Percentiles rank a stretch among this genome's conserved stretches.
Conservation (phyloP, 2,113 vertebrate genomes). For the Channa maculata region DNA sequence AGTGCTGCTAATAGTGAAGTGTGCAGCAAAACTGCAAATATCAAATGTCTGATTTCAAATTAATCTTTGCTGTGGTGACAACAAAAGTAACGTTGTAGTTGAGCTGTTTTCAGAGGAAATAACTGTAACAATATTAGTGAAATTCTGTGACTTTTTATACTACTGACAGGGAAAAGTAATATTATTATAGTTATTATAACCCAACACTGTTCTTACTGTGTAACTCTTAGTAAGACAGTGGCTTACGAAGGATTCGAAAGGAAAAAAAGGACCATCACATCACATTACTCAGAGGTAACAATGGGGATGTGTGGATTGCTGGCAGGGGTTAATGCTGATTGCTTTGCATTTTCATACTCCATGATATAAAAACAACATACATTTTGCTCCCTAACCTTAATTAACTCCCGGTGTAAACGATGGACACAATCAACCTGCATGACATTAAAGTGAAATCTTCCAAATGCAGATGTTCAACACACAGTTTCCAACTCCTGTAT, state of each 20-base stretch:
- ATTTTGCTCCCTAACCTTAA: constrained; percentile 11
- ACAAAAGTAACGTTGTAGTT: no score
- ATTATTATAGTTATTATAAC: no score
- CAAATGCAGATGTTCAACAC: constrained; percentile 31
- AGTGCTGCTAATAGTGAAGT: no score
- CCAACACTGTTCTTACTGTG: no score
- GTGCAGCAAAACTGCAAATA: no score
- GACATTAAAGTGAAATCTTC: constrained; percentile 25
- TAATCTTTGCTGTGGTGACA: no score
- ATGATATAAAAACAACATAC: background rate
- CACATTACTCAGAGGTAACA: background rate
- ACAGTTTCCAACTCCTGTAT: constrained; percentile 26
- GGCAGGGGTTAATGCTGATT: constrained; percentile 6
- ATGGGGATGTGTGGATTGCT: background rate
- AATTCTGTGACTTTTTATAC: no score
- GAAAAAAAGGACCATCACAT: background rate
- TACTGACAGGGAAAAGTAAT: no score
- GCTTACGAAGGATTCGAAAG: background rate
- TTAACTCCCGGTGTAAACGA: constrained; percentile 38
- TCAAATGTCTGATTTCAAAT: no score
- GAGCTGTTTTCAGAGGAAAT: no score
- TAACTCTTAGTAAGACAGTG: no score
- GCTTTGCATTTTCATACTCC: background rate
- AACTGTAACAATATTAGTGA: no score
- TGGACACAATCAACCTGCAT: constrained; percentile 29